Percentiles rank a stretch among this genome's conserved stretches.
Conservation (phyloP, 1,140 invertebrate species). For the Drosophila subpulchrella region DNA sequence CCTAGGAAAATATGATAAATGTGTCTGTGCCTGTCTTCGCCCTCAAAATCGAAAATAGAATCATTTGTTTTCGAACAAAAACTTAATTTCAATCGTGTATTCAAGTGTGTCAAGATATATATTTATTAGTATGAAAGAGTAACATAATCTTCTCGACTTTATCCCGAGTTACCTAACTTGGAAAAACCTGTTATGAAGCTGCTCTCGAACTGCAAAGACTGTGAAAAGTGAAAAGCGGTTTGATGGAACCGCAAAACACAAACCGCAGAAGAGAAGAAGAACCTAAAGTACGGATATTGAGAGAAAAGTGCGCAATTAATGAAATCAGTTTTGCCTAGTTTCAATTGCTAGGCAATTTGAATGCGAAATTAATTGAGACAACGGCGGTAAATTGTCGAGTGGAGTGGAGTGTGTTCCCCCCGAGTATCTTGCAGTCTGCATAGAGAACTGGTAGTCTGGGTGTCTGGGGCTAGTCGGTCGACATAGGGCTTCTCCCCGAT, state of each 20-base stretch:
- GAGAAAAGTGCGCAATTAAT: conserved; percentile 58
- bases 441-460: conserved; percentile 9
- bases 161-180: neutral
- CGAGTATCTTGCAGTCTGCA: neutral
- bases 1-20: conserved; percentile 21
- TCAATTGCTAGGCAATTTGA: conserved; percentile 43
- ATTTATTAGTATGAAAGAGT: neutral
- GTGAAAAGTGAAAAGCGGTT: conserved; percentile 8
- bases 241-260: conserved; percentile 27
- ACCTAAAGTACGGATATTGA: neutral
- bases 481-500: conserved; percentile 33
- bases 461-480: conserved; percentile 23
- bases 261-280: conserved; percentile 25
- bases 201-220: neutral
- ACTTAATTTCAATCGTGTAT: neutral
- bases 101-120: neutral
- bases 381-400: conserved; percentile 13
- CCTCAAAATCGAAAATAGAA: neutral
- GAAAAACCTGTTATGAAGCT: neutral
- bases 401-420: conserved; percentile 1
- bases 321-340: conserved; percentile 54
- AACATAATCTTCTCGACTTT: neutral
- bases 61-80: neutral
- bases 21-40: neutral
- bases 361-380: conserved; percentile 61